Evolutionary conservation across 2,113 vertebrate species (phyloP).

Genomic region (Oncorhynchus clarkii): DNA sequence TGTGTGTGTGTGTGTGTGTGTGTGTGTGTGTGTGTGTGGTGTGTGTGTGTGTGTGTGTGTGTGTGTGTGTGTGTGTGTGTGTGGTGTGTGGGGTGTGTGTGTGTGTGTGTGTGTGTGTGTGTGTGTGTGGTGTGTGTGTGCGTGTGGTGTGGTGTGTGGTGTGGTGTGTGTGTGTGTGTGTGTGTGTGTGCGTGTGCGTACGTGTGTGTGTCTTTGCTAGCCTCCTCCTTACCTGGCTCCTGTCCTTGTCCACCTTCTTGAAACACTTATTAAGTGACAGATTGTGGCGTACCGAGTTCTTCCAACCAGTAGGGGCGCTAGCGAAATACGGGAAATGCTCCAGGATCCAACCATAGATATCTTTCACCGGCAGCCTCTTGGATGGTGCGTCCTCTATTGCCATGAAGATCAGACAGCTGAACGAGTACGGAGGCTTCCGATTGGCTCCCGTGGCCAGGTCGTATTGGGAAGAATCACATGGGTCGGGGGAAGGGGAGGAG

Average conservation of each 20-base stretch:
- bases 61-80: background rate
- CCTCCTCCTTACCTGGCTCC: conserved; percentile 87
- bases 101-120: background rate
- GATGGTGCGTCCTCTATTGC: conserved; percentile 95
- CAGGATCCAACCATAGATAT: conserved; percentile 99
- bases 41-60: background rate
- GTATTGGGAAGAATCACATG: conserved; percentile 79
- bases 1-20: background rate
- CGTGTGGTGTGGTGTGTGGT: too few relatives aligned
- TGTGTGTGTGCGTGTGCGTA: background rate
- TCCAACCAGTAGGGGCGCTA: conserved; percentile 96
- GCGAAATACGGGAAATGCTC: conserved; percentile 98
- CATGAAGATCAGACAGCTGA: conserved; percentile 99
- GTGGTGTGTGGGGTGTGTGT: background rate
- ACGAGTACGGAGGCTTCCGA: conserved; percentile 96
- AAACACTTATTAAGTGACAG: conserved; percentile 98
- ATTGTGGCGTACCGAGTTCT: conserved; percentile 98
- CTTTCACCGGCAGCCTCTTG: conserved; percentile 96
- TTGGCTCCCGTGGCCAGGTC: conserved; percentile 88
- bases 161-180: background rate
- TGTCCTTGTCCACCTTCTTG: conserved; percentile 99
- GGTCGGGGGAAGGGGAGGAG: conserved; percentile 66
- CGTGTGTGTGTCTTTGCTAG: background rate
- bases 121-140: background rate
- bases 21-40: background rate